Conservation (phyloP, 1,140 invertebrate genomes). For the Platyscapa corneri region DNA sequence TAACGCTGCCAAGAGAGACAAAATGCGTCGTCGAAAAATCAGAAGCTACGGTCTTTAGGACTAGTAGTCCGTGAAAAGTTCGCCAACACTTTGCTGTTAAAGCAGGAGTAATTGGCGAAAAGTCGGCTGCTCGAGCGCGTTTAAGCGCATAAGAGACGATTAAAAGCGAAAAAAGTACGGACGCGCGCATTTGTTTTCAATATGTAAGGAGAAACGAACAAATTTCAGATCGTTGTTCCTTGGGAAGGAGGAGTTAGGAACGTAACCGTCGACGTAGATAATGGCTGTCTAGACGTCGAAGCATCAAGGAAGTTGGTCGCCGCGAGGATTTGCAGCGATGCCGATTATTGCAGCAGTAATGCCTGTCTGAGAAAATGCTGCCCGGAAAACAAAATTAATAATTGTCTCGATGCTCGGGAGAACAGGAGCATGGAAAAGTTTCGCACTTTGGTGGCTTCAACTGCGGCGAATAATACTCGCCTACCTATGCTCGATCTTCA, state of each 20-base stretch:
- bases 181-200: neutral
- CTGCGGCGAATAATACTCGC: conserved; percentile 20
- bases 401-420: neutral
- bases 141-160: no score
- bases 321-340: conserved; percentile 50
- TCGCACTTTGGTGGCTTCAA: neutral
- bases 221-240: conserved; percentile 51
- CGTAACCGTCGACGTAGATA: conserved; percentile 34
- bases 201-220: neutral
- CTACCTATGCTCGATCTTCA: conserved; percentile 22
- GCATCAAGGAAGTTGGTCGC: conserved; percentile 2
- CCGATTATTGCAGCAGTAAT: conserved; percentile 50
- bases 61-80: neutral
- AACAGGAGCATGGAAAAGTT: neutral
- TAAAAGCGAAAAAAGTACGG: no score
- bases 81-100: neutral
- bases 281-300: conserved; percentile 52
- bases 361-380: conserved; percentile 61
- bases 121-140: no score
- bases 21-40: no score
- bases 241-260: neutral
- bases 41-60: neutral
- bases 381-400: conserved; percentile 40
- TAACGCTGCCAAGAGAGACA: no score
- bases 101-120: no score